Evolutionary conservation across 2,797 vertebrate genomes (phyloP), one percentile per base, ranked within the genome.

Genomic region (Parauchenoglanis ngamensis): DNA sequence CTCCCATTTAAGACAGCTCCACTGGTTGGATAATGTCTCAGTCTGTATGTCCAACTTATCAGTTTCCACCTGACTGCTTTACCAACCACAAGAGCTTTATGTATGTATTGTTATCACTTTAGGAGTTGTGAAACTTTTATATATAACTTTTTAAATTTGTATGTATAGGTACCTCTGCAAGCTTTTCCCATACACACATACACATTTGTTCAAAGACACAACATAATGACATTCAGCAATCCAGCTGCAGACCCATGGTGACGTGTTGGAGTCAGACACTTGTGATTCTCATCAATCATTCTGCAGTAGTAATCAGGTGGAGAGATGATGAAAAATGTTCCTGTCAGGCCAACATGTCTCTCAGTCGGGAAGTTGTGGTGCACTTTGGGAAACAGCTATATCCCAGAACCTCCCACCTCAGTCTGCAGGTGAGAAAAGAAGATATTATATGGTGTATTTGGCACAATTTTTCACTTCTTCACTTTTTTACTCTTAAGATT

Each of bases 281-380:
- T 31, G 87, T 63, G 85, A 91, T 91, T 92, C 91, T 93, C 95
- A 96, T 96, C 94, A 92, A 95, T 96, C 95, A 95, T 79, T 76
- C 90, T 89, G 72, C 89, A 56, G 89, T 87, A 86, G 93, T 94
- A 94, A 95, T 95, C 94, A 95, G 94, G 95, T 89, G 84, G 91
- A 90, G 87, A 92, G 94, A 94, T 94, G 93, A 95, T 95, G 95
- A 95, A 94, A 95, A 94, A 95, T 95, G 93, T 90, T 92, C 63
- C 94, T 96, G 95, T 95, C 94, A 94, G 46, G 59, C 86, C 89
- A 85, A 87, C 86, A 88, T 79, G 89, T 87, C 91, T 89, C 63
- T 3, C 90, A 89, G 91, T 91, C 79, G 85, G 92, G 92, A 92
- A 85, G 92, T 92, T 86, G 90, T 73, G 81, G 46, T 85, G 86